Conservation (phyloP, 2,113 vertebrate genomes). For the Gadus chalcogrammus region DNA sequence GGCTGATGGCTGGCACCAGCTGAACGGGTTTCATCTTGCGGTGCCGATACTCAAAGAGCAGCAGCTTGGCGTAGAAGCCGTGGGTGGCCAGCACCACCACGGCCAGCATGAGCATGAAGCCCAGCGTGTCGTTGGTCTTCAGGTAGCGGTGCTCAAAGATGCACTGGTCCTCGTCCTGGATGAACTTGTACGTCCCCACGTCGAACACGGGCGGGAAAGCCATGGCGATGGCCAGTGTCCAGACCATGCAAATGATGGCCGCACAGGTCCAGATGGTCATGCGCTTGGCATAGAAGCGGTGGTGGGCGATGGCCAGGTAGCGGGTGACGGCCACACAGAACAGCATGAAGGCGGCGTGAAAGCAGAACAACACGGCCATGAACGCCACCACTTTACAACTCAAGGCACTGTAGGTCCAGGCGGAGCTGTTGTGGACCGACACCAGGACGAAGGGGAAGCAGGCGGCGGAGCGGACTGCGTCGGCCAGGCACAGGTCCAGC, state of each 20-base stretch:
- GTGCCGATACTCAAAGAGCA: slow-evolving; percentile 90
- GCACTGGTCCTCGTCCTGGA: slow-evolving; percentile 91
- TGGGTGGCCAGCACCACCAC: slow-evolving; percentile 91
- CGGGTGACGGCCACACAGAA: slow-evolving; percentile 92
- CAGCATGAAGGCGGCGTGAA: slow-evolving; percentile 94
- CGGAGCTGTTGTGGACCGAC: slow-evolving; percentile 87
- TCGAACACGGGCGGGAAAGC: slow-evolving; percentile 91
- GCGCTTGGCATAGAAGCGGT: slow-evolving; percentile 91
- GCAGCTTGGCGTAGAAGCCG: slow-evolving; percentile 90
- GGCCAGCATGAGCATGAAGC: slow-evolving; percentile 94
- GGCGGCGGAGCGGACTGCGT: slow-evolving; percentile 87
- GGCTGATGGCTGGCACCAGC: slow-evolving; percentile 92
- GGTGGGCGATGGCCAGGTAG: slow-evolving; percentile 93
- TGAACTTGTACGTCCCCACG: slow-evolving; percentile 92
- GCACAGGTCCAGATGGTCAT: slow-evolving; percentile 94
- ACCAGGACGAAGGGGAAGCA: slow-evolving; percentile 92
- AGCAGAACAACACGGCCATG: slow-evolving; percentile 91
- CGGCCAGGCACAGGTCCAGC: slow-evolving; percentile 90
- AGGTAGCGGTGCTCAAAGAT: slow-evolving; percentile 95
- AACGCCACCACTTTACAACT: slow-evolving; percentile 95
- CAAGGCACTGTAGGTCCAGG: slow-evolving; percentile 88
- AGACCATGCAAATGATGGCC: slow-evolving; percentile 91
- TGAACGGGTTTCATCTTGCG: slow-evolving; percentile 95
- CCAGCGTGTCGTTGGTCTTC: slow-evolving; percentile 92
- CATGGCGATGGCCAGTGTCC: slow-evolving; percentile 93